Percentiles rank a stretch among this genome's conserved stretches.
phyloP scores from a whole-genome alignment of 2,888 invertebrate genomes.

The Troides helena region DNA sequence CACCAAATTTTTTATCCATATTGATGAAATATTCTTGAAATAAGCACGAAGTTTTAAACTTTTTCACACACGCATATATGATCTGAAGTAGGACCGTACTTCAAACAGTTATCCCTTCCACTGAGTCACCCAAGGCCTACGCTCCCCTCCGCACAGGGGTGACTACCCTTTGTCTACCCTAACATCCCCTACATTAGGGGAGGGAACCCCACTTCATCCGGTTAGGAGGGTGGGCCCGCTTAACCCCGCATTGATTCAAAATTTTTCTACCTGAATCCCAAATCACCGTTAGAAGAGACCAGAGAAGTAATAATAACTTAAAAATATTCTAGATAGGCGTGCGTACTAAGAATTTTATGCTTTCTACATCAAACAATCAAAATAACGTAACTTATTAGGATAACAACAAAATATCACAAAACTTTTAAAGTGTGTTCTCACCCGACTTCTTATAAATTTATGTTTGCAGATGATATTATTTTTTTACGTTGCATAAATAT shows the following conservation, averaged over 20 bases:
- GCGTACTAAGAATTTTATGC: not conserved
- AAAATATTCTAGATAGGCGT: constrained; percentile 30
- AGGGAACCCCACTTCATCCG: constrained; percentile 72
- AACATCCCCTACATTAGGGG: constrained; percentile 71
- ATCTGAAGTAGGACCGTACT: constrained; percentile 49
- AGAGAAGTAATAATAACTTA: constrained; percentile 28
- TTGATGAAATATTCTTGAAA: not conserved
- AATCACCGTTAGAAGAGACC: constrained; percentile 23
- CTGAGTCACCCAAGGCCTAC: constrained; percentile 66
- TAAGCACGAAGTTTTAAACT: constrained; percentile 35
- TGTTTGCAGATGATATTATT: not conserved
- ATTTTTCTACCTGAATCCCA: constrained; percentile 55
- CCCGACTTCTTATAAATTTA: not conserved
- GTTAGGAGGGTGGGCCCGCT: constrained; percentile 68
- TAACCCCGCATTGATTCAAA: constrained; percentile 65
- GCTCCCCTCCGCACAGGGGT: constrained; percentile 74
- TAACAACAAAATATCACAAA: constrained; percentile 5
- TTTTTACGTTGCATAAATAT: not conserved
- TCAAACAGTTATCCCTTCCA: constrained; percentile 64
- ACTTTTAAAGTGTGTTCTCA: constrained; percentile 10
- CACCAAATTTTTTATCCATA: constrained; percentile 15
- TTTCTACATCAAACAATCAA: not conserved
- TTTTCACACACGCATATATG: constrained; percentile 47
- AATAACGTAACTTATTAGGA: constrained; percentile 32
- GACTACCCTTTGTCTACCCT: constrained; percentile 77